Percentiles rank a stretch among this genome's conserved stretches.
Conservation (phyloP, 2,113 vertebrate species). For the Hemibagrus wyckioides region DNA sequence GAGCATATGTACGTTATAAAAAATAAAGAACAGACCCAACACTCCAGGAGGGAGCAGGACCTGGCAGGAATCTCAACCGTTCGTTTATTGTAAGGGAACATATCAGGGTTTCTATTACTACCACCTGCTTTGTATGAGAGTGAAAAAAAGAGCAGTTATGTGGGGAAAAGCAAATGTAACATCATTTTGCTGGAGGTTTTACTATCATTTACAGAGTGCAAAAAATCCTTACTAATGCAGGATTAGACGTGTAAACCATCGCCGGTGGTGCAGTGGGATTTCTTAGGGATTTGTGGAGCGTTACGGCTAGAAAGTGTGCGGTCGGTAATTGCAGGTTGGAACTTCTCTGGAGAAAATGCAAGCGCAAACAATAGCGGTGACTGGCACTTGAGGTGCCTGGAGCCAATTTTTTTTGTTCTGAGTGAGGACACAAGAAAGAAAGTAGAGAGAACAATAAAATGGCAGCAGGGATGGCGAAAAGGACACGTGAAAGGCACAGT, state of each 20-base stretch:
- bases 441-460: slow-evolving; percentile 24
- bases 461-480: slow-evolving; percentile 3
- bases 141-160: slow-evolving; percentile 6
- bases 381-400: slow-evolving; percentile 45
- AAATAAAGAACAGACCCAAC: slow-evolving; percentile 55
- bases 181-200: background rate
- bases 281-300: slow-evolving; percentile 37
- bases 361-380: slow-evolving; percentile 50
- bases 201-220: background rate
- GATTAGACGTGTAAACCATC: slow-evolving; percentile 15
- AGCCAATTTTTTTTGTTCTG: slow-evolving; percentile 30
- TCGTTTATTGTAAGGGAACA: slow-evolving; percentile 68
- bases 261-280: slow-evolving; percentile 37
- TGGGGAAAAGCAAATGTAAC: slow-evolving; percentile 7
- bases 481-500: slow-evolving; percentile 37
- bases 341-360: slow-evolving; percentile 48
- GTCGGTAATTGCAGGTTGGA: slow-evolving; percentile 50
- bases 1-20: slow-evolving; percentile 54
- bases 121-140: slow-evolving; percentile 4
- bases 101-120: slow-evolving; percentile 52
- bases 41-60: slow-evolving; percentile 58
- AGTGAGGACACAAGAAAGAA: slow-evolving; percentile 9
- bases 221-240: slow-evolving; percentile 26
- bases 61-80: slow-evolving; percentile 57
- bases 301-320: slow-evolving; percentile 38